Conservation (phyloP, 2,888 invertebrate species). For the Pandemis heparana region DNA sequence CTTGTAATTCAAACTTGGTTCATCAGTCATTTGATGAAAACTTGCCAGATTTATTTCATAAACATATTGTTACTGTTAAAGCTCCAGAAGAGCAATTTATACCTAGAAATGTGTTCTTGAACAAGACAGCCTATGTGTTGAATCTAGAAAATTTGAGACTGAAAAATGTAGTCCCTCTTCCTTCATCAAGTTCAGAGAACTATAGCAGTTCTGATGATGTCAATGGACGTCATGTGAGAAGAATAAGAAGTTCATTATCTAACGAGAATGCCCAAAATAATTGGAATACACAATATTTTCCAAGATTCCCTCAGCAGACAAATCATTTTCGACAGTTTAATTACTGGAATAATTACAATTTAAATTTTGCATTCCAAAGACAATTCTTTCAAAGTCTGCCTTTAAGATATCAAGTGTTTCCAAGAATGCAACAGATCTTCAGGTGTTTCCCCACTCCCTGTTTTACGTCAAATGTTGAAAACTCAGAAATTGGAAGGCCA, state of each 20-base stretch:
- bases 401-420: constrained; percentile 55
- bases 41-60: constrained; percentile 64
- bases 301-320: constrained; percentile 48
- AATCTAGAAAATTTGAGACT: constrained; percentile 60
- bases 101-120: constrained; percentile 68
- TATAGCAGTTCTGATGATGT: constrained; percentile 63
- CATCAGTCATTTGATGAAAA: constrained; percentile 56
- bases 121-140: constrained; percentile 62
- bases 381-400: constrained; percentile 53
- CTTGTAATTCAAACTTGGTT: constrained; percentile 48
- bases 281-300: constrained; percentile 40
- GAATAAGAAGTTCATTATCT: constrained; percentile 53
- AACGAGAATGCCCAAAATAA: constrained; percentile 46
- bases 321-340: constrained; percentile 53
- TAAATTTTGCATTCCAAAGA: constrained; percentile 60
- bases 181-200: constrained; percentile 50
- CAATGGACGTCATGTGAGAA: constrained; percentile 59
- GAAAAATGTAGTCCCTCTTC: constrained; percentile 46
- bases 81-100: constrained; percentile 63
- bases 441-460: constrained; percentile 44
- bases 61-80: constrained; percentile 58
- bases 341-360: constrained; percentile 60
- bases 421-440: constrained; percentile 49
- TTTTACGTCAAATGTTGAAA: constrained; percentile 43
- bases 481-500: constrained; percentile 31